Conservation (phyloP, 2,888 invertebrate species). For the Trichacis sp. region DNA sequence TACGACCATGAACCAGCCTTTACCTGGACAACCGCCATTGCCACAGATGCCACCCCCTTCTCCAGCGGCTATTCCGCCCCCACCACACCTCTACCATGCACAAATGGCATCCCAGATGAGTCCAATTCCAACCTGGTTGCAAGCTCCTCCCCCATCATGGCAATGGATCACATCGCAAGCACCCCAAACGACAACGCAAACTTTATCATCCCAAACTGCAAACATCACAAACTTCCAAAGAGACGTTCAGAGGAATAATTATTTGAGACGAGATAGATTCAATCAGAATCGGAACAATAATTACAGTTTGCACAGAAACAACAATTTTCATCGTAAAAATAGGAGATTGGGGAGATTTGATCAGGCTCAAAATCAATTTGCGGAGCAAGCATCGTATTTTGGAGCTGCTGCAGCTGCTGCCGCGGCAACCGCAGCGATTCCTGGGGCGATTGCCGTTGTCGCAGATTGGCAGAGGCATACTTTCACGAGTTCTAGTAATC, state of each 20-base stretch:
- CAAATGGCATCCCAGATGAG: conserved; percentile 60
- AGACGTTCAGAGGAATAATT: conserved; percentile 56
- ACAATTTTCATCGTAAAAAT: conserved; percentile 63
- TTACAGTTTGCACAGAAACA: conserved; percentile 57
- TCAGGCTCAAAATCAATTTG: conserved; percentile 54
- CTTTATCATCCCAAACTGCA: conserved; percentile 52
- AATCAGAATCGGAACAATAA: conserved; percentile 55
- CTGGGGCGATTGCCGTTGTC: conserved; percentile 48
- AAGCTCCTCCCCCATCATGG: conserved; percentile 56
- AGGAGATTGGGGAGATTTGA: conserved; percentile 55
- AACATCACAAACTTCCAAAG: conserved; percentile 57
- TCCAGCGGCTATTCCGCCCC: conserved; percentile 53
- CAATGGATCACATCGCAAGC: conserved; percentile 65
- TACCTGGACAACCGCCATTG: conserved; percentile 65
- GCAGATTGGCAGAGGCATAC: conserved; percentile 60
- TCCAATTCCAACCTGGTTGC: conserved; percentile 60
- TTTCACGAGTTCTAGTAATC: conserved; percentile 48
- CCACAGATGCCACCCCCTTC: conserved; percentile 67
- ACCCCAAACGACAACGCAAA: conserved; percentile 40
- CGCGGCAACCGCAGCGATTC: conserved; percentile 43
- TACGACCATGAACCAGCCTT: conserved; percentile 60
- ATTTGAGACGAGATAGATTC: conserved; percentile 59
- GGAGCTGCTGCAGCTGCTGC: conserved; percentile 40
- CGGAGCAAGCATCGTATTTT: conserved; percentile 58
- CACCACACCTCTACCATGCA: conserved; percentile 58